Evolutionary conservation across 1,140 invertebrate species (phyloP).

Genomic region (Brachionus manjavacas): DNA sequence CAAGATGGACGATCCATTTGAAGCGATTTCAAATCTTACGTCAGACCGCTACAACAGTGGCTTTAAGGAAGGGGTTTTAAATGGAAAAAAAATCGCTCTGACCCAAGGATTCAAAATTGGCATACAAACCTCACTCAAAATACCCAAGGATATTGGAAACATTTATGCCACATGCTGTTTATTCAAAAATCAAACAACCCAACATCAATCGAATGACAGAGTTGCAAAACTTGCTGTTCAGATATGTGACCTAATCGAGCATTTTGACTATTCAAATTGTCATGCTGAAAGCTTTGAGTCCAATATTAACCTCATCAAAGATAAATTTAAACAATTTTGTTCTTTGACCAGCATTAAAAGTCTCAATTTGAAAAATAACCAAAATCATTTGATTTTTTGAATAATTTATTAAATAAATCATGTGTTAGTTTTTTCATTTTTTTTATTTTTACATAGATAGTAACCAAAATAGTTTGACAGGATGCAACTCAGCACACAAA

Average conservation of each 20-base stretch:
- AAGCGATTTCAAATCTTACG: slow-evolving; percentile 20
- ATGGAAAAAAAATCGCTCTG: slow-evolving; percentile 13
- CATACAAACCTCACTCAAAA: neutral
- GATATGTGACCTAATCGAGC: neutral
- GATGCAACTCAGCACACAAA: neutral
- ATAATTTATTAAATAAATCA: neutral
- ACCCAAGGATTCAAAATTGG: slow-evolving; percentile 35
- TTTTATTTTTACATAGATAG: neutral
- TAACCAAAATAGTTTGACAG: neutral
- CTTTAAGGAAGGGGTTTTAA: slow-evolving; percentile 20
- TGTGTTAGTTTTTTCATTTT: neutral
- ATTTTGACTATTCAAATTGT: slow-evolving; percentile 20
- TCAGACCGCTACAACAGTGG: neutral
- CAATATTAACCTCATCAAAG: neutral
- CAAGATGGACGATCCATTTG: slow-evolving; percentile 19
- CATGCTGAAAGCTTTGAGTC: neutral
- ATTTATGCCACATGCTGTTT: neutral
- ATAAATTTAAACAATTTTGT: slow-evolving; percentile 37
- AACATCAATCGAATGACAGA: slow-evolving; percentile 13
- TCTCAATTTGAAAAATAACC: neutral
- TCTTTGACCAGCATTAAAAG: neutral
- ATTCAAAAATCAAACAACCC: neutral
- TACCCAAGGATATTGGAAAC: slow-evolving; percentile 1
- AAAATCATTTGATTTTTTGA: slow-evolving; percentile 10
- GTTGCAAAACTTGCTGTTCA: neutral